Percentiles rank a stretch among this genome's conserved stretches.
phyloP scores from a whole-genome alignment of 2,113 vertebrate genomes.

The Ahaetulla prasina region DNA sequence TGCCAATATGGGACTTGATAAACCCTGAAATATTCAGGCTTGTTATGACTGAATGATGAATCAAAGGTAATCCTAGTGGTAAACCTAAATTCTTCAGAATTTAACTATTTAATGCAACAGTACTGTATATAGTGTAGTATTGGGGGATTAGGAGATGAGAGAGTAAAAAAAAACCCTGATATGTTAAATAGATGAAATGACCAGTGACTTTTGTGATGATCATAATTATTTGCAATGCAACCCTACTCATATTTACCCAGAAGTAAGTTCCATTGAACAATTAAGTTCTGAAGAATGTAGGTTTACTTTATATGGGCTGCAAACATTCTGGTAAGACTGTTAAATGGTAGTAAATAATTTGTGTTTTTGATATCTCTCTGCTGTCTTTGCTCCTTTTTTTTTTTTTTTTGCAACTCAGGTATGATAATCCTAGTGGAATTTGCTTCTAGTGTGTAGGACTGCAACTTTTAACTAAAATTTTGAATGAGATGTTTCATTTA shows the following conservation, averaged over 20 bases:
- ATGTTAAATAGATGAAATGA: background rate
- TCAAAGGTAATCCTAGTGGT: background rate
- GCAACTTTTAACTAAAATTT: background rate
- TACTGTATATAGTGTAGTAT: background rate
- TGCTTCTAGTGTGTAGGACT: background rate
- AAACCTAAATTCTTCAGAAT: background rate
- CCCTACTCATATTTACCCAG: background rate
- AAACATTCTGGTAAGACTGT: background rate
- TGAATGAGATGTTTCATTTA: background rate
- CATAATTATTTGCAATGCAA: background rate
- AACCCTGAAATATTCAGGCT: background rate
- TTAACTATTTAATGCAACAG: background rate
- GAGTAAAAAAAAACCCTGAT: background rate
- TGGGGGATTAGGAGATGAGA: constrained; percentile 31
- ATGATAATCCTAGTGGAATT: background rate
- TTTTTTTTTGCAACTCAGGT: background rate
- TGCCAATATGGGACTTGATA: background rate
- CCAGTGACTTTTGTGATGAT: constrained; percentile 18
- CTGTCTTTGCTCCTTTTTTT: background rate
- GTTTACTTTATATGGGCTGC: constrained; percentile 22
- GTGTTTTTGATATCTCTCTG: background rate
- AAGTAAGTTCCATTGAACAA: background rate
- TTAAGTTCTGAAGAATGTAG: background rate
- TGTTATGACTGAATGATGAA: background rate
- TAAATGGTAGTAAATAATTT: background rate